Base-by-base conservation (phyloP, 2,888 invertebrate species). In the Linyphia triangularis region DNA sequence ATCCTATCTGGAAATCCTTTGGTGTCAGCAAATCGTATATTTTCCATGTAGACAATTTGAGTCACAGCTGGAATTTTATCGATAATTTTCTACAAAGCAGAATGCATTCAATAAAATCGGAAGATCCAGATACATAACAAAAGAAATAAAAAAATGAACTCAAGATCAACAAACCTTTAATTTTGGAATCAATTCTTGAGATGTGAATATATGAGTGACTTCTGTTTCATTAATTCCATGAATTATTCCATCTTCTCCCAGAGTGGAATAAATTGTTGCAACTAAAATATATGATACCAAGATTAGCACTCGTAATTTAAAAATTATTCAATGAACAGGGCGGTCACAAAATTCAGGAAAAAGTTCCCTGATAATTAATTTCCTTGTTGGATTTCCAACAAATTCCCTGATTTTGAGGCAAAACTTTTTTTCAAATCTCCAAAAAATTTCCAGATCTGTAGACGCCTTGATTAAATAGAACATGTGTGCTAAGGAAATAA, bases 201-300 rank as follows among this genome's bases (percentile, higher is more conserved):
- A 96, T 22, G 99, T 99, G 92, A 99, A 96, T 51, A 99, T 96
- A 9, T 97, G 96, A 67, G 96, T 95, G 0, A 97, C 98, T 92
- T 98, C 98, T 0, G 99, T 98, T 94, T 99, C 98, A 93, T 97
- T 98, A 92, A 99, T 96, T 91, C 98, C 91, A 61, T 91, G 90
- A 9, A 89, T 28, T 0, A 91, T 89, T 19, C 90, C 99, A 4
- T 99, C 99, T 92, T 98, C 98, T 33, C 99, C 98, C 19, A 99
- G 94, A 0, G 99, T 99, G 1, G 99, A 97, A 93, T 99, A 99
- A 91, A 99, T 96, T 0, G 99, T 99, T 3, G 98, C 98, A 92
- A 99, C 96, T 70, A 28, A 24, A 69, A 51, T 13, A 51, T n/a
- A 13, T 51, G 33, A 33, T 4, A 33, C 33, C 4, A 33, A 33